Base-by-base conservation (phyloP, 2,888 invertebrate genomes). In the Eurois occulta region DNA sequence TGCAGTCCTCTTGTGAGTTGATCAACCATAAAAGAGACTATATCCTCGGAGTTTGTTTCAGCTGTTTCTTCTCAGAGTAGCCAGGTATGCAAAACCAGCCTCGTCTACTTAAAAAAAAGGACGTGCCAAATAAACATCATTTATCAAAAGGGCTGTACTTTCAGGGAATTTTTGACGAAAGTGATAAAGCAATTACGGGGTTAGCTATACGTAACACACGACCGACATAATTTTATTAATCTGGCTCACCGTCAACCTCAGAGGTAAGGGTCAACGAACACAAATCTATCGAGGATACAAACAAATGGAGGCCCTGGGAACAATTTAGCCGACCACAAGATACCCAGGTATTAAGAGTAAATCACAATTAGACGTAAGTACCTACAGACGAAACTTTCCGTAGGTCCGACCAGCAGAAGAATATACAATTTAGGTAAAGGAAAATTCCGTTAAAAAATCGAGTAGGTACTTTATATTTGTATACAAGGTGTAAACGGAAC, bases 221-320 rank as follows among this genome's bases (percentile, higher is more conserved):
- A 78, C 80, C 79, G 82, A 86, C 80, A 84, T 77, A 81, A 84
- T 87, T 88, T 88, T 80, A 89, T 90, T 90, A 88, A 84, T 85
- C 78, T 83, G 80, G 81, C 85, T 87, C 70, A 77, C 69, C 32
- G 65, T 62, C 62, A 52, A 69, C 73, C 76, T 74, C 73, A 32
- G 38, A 82, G 64, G 72, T 75, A 35, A 69, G 77, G 80, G 68
- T 78, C 74, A 84, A 78, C 43, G 82, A 80, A 77, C 80, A 83
- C 85, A 86, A 84, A 85, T 84, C 71, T 75, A 75, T 86, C 35
- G 64, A 66, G 67, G 79, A 80, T 81, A 68, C 60, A 76, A 81
- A 60, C 55, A 77, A 81, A 88, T 77, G 70, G 72, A 62, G 72
- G 79, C 68, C n/a, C 72, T 52, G 65, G 77, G 78, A 77, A 75